Evolutionary conservation across 2,113 vertebrate genomes (phyloP).

Genomic region (Corynorhinus townsendii): DNA sequence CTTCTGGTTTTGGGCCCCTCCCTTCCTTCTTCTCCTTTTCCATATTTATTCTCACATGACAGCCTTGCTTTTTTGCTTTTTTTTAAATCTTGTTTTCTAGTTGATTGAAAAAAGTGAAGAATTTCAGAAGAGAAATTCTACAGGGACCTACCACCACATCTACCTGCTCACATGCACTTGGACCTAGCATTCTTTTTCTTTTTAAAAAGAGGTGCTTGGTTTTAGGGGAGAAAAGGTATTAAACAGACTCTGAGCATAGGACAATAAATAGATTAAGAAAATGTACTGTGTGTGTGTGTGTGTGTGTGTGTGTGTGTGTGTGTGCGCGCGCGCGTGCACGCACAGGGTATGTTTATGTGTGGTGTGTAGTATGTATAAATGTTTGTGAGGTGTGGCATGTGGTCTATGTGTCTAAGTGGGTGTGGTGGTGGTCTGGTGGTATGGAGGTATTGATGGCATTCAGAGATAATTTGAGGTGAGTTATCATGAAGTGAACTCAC

Average conservation of each 20-base stretch:
- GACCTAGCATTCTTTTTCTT: neutral
- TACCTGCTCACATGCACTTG: neutral
- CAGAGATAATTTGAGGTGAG: neutral
- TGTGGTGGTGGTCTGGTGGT: too few relatives aligned
- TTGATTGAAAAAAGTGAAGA: neutral
- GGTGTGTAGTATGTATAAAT: neutral
- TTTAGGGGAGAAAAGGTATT: neutral
- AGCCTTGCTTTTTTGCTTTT: neutral
- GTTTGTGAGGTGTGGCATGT: neutral
- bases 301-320: too few relatives aligned
- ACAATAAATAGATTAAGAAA: neutral
- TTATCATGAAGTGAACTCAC: neutral
- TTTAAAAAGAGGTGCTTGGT: neutral
- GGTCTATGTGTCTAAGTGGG: neutral
- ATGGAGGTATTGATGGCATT: neutral
- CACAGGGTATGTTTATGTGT: neutral
- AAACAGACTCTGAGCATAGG: neutral
- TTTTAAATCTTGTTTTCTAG: neutral
- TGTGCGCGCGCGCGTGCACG: fast-evolving
- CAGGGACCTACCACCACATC: neutral
- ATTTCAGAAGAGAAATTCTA: neutral
- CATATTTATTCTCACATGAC: neutral
- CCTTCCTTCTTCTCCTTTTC: neutral
- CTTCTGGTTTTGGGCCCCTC: neutral
- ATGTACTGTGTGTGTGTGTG: neutral